Evolutionary conservation across 2,888 invertebrate species (phyloP).

Genomic region (Electrophaes corylata): DNA sequence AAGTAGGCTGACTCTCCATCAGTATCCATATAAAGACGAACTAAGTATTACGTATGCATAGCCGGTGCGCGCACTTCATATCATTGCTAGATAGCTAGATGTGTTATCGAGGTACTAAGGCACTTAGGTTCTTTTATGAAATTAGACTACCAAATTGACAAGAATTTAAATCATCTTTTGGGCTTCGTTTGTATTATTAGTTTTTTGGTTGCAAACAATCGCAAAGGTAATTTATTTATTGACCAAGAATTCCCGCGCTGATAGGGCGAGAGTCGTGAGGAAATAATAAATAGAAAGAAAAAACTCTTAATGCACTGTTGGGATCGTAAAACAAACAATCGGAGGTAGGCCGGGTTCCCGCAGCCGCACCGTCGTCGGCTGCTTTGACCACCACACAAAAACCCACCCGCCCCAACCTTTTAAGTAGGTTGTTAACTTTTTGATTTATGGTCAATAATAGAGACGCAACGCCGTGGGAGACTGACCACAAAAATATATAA

Average conservation of each 20-base stretch:
- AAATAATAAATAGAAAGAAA: slow-evolving; percentile 74
- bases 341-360: slow-evolving; percentile 66
- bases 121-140: neutral
- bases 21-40: slow-evolving; percentile 53
- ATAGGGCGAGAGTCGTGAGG: slow-evolving; percentile 75
- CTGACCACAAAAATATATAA: slow-evolving; percentile 78
- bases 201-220: slow-evolving; percentile 23
- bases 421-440: slow-evolving; percentile 85
- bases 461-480: slow-evolving; percentile 83
- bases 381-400: slow-evolving; percentile 81
- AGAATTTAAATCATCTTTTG: slow-evolving; percentile 65
- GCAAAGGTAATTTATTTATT: slow-evolving; percentile 46
- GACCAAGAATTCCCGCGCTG: slow-evolving; percentile 59
- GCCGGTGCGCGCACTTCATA: slow-evolving; percentile 52
- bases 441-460: slow-evolving; percentile 84
- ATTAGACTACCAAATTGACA: no score
- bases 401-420: slow-evolving; percentile 79
- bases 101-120: slow-evolving; percentile 14
- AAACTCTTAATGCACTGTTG: slow-evolving; percentile 80
- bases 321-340: slow-evolving; percentile 83
- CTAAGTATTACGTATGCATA: slow-evolving; percentile 70
- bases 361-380: slow-evolving; percentile 70
- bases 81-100: no score
- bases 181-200: slow-evolving; percentile 24
- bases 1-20: slow-evolving; percentile 63